phyloP scores from a whole-genome alignment of 2,888 invertebrate species.

The Andrena bicolor region DNA sequence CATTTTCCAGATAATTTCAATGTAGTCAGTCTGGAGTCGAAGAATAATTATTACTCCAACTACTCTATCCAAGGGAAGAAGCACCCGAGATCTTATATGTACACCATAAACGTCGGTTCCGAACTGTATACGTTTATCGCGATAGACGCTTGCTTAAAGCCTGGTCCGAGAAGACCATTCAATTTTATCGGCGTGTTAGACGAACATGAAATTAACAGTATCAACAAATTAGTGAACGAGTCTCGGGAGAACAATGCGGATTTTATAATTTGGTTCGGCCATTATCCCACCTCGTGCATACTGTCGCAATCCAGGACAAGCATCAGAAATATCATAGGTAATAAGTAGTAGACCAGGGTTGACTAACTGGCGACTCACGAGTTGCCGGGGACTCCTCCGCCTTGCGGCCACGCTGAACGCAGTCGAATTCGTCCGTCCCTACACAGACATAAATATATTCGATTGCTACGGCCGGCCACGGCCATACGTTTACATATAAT shows the following conservation, averaged over 20 bases:
- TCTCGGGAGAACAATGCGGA: slow-evolving; percentile 86
- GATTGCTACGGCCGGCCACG: too few relatives aligned
- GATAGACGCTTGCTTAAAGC: slow-evolving; percentile 94
- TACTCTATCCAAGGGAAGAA: slow-evolving; percentile 92
- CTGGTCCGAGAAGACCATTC: slow-evolving; percentile 94
- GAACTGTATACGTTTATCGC: slow-evolving; percentile 93
- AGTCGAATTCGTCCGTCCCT: too few relatives aligned
- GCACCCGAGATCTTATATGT: slow-evolving; percentile 91
- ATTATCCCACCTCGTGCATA: slow-evolving; percentile 96
- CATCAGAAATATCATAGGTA: slow-evolving; percentile 84
- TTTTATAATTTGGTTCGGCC: slow-evolving; percentile 93
- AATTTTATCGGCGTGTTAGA: slow-evolving; percentile 94
- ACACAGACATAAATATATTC: too few relatives aligned
- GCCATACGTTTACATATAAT: too few relatives aligned
- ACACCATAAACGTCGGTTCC: slow-evolving; percentile 86
- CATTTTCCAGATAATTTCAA: slow-evolving; percentile 94
- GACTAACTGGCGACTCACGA: too few relatives aligned
- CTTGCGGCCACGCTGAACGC: too few relatives aligned
- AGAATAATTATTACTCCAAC: slow-evolving; percentile 91
- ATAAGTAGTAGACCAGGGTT: slow-evolving; percentile 38
- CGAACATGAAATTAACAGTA: slow-evolving; percentile 86
- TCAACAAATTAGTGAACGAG: slow-evolving; percentile 87
- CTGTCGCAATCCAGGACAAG: slow-evolving; percentile 87
- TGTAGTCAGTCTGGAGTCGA: slow-evolving; percentile 89
- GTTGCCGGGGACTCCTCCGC: too few relatives aligned